These are phyloP conservation scores for Drosophila biarmipes DNA, from an alignment of 1,140 invertebrate species.

Conservation along the genomic window DNA sequence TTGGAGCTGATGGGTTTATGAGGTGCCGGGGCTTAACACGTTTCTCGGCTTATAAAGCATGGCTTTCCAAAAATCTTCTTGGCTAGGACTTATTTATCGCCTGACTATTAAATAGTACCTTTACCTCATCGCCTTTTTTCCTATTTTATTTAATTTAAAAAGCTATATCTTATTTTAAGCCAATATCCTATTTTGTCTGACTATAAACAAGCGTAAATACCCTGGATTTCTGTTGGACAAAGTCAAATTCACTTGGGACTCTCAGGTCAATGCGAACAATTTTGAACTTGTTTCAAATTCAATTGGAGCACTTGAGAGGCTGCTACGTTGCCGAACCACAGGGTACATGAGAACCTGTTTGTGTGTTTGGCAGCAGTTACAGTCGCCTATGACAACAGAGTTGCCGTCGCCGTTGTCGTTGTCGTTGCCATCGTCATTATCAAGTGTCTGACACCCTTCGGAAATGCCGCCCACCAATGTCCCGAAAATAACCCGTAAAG, in stretches of 20 bases:
- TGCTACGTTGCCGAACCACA: not conserved
- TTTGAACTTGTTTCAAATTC: conserved; percentile 50
- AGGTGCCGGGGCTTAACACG: conserved; percentile 1
- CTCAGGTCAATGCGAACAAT: conserved; percentile 9
- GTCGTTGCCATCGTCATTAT: conserved; percentile 76
- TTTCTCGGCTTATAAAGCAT: not conserved
- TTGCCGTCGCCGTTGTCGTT: conserved; percentile 27
- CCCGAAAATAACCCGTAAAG: conserved; percentile 73
- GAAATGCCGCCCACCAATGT: conserved; percentile 40
- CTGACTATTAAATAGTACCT: too few relatives aligned
- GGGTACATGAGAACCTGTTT: conserved; percentile 1
- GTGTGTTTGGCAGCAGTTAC: conserved; percentile 11
- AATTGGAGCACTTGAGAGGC: conserved; percentile 38
- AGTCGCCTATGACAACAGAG: conserved; percentile 42
- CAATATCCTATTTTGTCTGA: too few relatives aligned
- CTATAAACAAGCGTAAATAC: not conserved
- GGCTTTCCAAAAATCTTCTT: not conserved
- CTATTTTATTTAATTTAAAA: not conserved
- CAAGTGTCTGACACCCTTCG: conserved; percentile 58
- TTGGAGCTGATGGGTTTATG: conserved; percentile 3
- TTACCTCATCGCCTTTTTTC: too few relatives aligned
- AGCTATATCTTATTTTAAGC: not conserved
- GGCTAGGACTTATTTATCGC: too few relatives aligned
- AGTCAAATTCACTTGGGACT: conserved; percentile 1
- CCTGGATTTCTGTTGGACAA: conserved; percentile 2